phyloP scores from a whole-genome alignment of 2,797 vertebrate species.

The Chanos chanos region DNA sequence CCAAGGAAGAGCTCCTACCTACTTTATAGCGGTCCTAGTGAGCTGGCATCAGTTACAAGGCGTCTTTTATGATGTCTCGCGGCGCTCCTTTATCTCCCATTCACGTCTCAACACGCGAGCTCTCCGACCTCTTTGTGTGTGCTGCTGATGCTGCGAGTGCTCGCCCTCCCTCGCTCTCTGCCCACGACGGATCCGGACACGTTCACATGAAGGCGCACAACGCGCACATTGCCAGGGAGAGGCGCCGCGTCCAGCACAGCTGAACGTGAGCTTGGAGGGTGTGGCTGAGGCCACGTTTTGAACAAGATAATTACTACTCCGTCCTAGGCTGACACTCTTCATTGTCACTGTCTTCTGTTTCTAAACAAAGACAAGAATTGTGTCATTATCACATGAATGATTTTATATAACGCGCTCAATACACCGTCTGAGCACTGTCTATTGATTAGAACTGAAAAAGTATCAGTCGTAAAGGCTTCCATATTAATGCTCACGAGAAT shows the following conservation, averaged over 20 bases:
- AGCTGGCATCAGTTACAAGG: constrained; percentile 15
- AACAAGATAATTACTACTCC: neutral
- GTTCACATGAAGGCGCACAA: constrained; percentile 52
- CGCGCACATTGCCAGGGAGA: constrained; percentile 28
- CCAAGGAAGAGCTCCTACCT: constrained; percentile 35
- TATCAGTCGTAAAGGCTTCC: too few relatives aligned
- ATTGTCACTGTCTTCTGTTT: too few relatives aligned
- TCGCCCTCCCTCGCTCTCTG: constrained; percentile 37
- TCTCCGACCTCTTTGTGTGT: constrained; percentile 69
- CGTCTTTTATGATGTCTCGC: constrained; percentile 34
- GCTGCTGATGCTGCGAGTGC: constrained; percentile 78
- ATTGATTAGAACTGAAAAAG: too few relatives aligned
- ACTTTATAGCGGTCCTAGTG: constrained; percentile 36
- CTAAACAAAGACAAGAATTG: neutral
- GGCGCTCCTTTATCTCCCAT: constrained; percentile 39
- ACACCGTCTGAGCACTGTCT: too few relatives aligned
- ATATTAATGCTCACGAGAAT: too few relatives aligned
- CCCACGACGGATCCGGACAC: constrained; percentile 61
- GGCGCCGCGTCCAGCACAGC: constrained; percentile 57
- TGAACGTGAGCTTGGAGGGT: constrained; percentile 66
- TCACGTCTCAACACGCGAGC: constrained; percentile 45
- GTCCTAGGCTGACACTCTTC: neutral
- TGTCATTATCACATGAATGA: too few relatives aligned
- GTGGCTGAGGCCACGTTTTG: constrained; percentile 53
- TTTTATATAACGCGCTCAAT: too few relatives aligned